Conservation (phyloP, 2,888 invertebrate species). For the Ectemnius continuus region DNA sequence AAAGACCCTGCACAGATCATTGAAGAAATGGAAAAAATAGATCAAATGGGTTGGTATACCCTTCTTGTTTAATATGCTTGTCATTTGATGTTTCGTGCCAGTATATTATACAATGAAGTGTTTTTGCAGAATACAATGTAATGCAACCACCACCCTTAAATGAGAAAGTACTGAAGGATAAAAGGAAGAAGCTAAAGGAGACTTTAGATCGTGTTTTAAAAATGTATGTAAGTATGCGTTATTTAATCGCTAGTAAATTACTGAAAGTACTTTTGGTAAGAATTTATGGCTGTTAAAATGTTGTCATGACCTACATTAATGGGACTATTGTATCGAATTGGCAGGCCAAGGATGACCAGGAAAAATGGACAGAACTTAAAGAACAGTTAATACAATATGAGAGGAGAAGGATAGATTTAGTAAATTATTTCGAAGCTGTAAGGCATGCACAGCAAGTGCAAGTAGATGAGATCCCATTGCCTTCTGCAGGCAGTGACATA, state of each 20-base stretch:
- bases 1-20: conserved; percentile 97
- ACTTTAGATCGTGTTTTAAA: conserved; percentile 96
- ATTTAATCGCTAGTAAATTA: conserved; percentile 31
- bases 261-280: conserved; percentile 51
- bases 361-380: conserved; percentile 95
- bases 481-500: conserved; percentile 79
- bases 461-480: conserved; percentile 96
- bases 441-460: conserved; percentile 96
- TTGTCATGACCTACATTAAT: not conserved
- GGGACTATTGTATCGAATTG: conserved; percentile 30
- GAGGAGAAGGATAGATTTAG: conserved; percentile 89
- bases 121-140: conserved; percentile 89
- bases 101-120: conserved; percentile 4
- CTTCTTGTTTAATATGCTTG: not conserved
- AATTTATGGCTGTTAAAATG: conserved; percentile 3
- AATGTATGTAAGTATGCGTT: conserved; percentile 92
- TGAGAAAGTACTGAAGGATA: conserved; percentile 97
- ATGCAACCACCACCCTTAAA: conserved; percentile 95
- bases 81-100: conserved; percentile 1
- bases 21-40: conserved; percentile 97
- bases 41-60: conserved; percentile 92
- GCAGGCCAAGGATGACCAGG: conserved; percentile 97
- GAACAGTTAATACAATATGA: conserved; percentile 96
- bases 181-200: conserved; percentile 95
- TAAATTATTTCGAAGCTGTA: conserved; percentile 96